Conservation (phyloP, 2,888 invertebrate genomes). For the Unio pictorum region DNA sequence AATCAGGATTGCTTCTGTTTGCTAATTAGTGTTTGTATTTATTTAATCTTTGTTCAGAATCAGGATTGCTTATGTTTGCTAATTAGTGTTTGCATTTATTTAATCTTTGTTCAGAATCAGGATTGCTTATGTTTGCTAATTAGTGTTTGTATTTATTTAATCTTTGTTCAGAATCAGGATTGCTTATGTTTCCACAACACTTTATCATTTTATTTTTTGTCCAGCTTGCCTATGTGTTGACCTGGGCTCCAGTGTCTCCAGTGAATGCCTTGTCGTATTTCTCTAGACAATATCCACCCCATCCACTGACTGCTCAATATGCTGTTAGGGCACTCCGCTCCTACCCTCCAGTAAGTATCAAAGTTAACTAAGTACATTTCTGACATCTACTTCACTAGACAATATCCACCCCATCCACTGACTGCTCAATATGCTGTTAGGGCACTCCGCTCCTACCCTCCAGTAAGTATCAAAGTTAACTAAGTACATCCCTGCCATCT, state of each 20-base stretch:
- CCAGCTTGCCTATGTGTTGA: conserved; percentile 91
- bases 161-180: too few species aligned
- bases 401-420: conserved; percentile 97
- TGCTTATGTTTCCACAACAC: neutral
- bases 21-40: too few species aligned
- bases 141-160: too few species aligned
- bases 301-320: conserved; percentile 97
- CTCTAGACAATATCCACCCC: conserved; percentile 96
- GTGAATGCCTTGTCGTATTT: conserved; percentile 95
- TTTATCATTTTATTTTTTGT: conserved; percentile 40
- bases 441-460: conserved; percentile 78
- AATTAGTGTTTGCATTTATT: too few species aligned
- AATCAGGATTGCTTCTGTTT: too few species aligned
- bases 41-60: too few species aligned
- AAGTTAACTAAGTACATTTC: too few species aligned
- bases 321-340: conserved; percentile 90
- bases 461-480: too few species aligned
- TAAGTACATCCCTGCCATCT: too few species aligned
- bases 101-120: too few species aligned
- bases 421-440: conserved; percentile 97
- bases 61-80: too few species aligned
- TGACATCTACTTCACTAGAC: conserved; percentile 87
- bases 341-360: conserved; percentile 82
- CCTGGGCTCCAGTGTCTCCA: conserved; percentile 93
- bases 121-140: too few species aligned